These are phyloP conservation scores for Trematocara stigmaticum DNA, from an alignment of 2,113 vertebrate genomes.

Conservation along the genomic window DNA sequence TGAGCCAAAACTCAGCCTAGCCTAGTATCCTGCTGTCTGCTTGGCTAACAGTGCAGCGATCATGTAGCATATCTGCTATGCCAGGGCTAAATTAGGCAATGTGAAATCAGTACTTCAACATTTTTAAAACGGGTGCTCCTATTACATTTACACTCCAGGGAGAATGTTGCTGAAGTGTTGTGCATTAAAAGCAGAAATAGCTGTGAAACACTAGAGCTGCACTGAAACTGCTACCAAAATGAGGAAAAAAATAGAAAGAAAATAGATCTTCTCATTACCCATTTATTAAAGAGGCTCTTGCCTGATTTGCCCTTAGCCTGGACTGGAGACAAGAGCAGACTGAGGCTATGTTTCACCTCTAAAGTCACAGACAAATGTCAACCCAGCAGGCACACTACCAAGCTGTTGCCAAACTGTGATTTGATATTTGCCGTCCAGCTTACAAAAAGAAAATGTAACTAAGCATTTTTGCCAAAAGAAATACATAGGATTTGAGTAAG, in stretches of 20 bases:
- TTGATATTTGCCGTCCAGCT: slow-evolving; percentile 2
- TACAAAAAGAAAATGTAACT: background rate
- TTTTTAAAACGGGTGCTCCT: slow-evolving; percentile 31
- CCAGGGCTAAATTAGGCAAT: slow-evolving; percentile 50
- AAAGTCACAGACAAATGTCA: slow-evolving; percentile 16
- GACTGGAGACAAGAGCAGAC: background rate
- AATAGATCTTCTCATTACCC: background rate
- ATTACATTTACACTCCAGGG: slow-evolving; percentile 27
- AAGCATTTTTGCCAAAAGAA: background rate
- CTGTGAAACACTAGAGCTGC: background rate
- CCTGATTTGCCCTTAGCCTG: background rate
- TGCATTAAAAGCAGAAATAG: slow-evolving; percentile 26
- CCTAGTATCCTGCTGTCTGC: slow-evolving; percentile 41
- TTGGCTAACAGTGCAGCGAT: slow-evolving; percentile 54
- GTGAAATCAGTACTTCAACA: slow-evolving; percentile 48
- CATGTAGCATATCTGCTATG: slow-evolving; percentile 47
- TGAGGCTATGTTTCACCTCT: slow-evolving; percentile 3
- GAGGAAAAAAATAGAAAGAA: background rate
- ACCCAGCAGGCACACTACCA: background rate
- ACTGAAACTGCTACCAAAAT: background rate
- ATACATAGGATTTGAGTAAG: background rate
- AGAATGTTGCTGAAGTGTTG: slow-evolving; percentile 19
- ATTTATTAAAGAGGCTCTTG: background rate
- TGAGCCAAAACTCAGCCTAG: slow-evolving; percentile 40
- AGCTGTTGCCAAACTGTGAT: slow-evolving; percentile 5